Conservation (phyloP, 2,888 invertebrate species). For the Coleophora flavipennella region DNA sequence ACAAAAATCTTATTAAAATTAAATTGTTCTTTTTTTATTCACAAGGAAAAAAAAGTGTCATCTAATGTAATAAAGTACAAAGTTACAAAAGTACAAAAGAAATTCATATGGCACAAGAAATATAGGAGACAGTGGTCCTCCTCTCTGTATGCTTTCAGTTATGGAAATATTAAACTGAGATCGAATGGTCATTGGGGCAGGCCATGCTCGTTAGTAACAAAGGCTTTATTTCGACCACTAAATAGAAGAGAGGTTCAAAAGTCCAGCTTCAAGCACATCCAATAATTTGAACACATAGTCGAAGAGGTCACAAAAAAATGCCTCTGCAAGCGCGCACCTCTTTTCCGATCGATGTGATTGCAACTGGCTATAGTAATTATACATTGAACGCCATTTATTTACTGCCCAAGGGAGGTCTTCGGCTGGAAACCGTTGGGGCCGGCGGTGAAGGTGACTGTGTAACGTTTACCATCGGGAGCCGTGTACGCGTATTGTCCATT, state of each 20-base stretch:
- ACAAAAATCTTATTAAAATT: no score
- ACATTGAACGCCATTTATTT: background rate
- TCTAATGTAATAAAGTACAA: slow-evolving; percentile 17
- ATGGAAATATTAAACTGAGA: slow-evolving; percentile 31
- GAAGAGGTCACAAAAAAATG: no score
- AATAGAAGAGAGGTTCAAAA: no score
- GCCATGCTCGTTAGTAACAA: no score
- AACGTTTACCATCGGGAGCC: slow-evolving; percentile 77
- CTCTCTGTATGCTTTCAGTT: slow-evolving; percentile 21
- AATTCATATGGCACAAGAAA: slow-evolving; percentile 59
- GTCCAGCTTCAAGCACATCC: no score
- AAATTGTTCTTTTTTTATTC: no score
- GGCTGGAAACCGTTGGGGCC: slow-evolving; percentile 76
- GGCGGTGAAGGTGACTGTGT: slow-evolving; percentile 75
- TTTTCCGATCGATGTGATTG: no score
- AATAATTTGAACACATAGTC: no score
- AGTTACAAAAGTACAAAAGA: slow-evolving; percentile 45
- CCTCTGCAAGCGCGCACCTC: no score
- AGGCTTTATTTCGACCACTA: no score
- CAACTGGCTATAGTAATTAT: no score
- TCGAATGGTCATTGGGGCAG: slow-evolving; percentile 21
- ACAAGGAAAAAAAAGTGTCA: background rate
- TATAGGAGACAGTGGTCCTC: slow-evolving; percentile 37
- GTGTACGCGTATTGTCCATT: slow-evolving; percentile 75
- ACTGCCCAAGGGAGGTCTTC: slow-evolving; percentile 63